phyloP scores from a whole-genome alignment of 2,113 vertebrate species.

The Odobenus rosmarus region DNA sequence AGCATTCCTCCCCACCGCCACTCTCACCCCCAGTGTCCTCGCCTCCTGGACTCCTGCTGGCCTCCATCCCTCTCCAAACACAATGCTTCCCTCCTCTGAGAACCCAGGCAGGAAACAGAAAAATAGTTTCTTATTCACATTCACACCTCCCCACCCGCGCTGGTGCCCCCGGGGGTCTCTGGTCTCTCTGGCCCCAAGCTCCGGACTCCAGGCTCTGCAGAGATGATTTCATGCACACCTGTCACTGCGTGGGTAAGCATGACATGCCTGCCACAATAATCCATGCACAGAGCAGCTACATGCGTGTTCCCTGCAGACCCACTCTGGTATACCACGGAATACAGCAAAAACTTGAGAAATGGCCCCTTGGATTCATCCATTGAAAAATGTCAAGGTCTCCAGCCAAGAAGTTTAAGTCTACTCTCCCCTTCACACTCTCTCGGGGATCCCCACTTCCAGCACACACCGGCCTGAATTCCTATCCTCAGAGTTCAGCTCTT shows the following conservation, averaged over 20 bases:
- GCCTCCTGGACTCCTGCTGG: background rate
- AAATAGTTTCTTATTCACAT: background rate
- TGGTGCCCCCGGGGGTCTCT: accelerated
- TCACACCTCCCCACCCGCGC: accelerated
- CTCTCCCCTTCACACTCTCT: background rate
- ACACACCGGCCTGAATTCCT: background rate
- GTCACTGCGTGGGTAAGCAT: background rate
- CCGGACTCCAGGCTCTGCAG: background rate
- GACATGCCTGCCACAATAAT: background rate
- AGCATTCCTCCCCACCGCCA: accelerated
- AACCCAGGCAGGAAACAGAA: background rate
- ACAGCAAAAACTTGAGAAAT: background rate
- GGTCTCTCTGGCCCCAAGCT: background rate
- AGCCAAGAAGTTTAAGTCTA: background rate
- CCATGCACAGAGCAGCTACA: background rate
- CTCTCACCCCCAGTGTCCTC: background rate
- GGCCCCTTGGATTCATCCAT: background rate
- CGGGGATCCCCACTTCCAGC: no score
- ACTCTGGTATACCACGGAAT: accelerated
- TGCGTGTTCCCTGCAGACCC: accelerated
- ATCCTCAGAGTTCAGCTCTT: background rate
- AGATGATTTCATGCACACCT: accelerated
- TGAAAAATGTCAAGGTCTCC: background rate
- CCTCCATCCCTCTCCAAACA: background rate
- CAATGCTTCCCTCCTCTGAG: background rate